Evolutionary conservation across 2,797 vertebrate genomes (phyloP).

Genomic region (Oophaga sylvatica): DNA sequence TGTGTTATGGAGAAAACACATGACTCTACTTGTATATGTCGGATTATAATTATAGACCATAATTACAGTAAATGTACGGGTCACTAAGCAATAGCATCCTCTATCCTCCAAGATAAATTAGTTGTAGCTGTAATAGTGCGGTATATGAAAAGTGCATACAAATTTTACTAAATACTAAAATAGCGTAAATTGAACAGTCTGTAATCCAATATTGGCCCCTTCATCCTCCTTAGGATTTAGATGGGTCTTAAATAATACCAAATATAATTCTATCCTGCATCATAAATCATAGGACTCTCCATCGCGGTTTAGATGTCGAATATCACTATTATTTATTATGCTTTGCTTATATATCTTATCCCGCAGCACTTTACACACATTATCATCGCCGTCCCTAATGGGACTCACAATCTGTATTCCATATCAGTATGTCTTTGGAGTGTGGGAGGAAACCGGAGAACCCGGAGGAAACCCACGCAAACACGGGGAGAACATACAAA

Average conservation of each 20-base stretch:
- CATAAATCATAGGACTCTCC: not conserved
- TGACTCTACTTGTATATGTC: constrained; percentile 42
- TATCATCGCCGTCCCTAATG: no score
- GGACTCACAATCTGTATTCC: no score
- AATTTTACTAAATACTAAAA: not conserved
- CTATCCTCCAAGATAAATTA: constrained; percentile 10
- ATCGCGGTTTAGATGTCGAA: not conserved
- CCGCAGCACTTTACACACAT: no score
- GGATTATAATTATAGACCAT: constrained; percentile 52
- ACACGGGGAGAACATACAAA: no score
- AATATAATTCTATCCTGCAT: not conserved
- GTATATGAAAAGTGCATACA: not conserved
- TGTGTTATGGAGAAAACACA: constrained; percentile 12
- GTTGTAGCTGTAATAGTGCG: not conserved
- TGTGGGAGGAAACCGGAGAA: no score
- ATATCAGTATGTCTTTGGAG: no score
- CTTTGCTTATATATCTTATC: not conserved
- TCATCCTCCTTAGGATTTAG: not conserved
- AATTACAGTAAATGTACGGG: constrained; percentile 39
- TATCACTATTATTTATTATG: not conserved
- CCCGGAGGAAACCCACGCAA: no score
- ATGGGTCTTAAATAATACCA: not conserved
- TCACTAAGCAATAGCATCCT: constrained; percentile 27
- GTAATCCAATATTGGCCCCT: not conserved
- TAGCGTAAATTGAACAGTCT: not conserved